phyloP scores from a whole-genome alignment of 30 jellyfish, hydroid and myxozoan genomes.

The Cassiopea andromeda region DNA sequence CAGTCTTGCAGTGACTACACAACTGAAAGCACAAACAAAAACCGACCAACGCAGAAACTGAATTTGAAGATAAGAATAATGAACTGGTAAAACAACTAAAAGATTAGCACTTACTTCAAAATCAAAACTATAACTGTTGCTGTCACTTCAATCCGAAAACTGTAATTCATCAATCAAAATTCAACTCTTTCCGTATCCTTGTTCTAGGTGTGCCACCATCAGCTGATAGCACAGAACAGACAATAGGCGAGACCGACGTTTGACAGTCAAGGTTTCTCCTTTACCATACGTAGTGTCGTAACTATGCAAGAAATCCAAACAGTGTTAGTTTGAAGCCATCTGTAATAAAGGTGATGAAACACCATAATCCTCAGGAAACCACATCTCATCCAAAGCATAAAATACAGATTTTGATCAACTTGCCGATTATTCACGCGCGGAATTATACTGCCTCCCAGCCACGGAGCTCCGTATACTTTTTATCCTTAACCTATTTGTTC shows the following conservation, averaged over 20 bases:
- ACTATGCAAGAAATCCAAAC: conserved; percentile 58
- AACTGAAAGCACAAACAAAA: neutral
- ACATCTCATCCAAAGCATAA: conserved; percentile 39
- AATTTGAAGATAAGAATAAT: neutral
- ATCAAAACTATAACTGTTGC: neutral
- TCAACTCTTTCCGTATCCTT: neutral
- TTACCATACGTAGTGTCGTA: conserved; percentile 23
- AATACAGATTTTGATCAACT: conserved; percentile 12
- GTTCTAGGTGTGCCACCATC: neutral
- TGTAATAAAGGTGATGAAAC: conserved; percentile 50
- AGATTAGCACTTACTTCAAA: conserved; percentile 1
- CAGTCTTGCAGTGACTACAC: neutral
- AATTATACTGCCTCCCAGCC: neutral
- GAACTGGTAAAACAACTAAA: neutral
- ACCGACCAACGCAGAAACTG: neutral
- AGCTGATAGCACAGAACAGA: neutral
- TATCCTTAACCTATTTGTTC: neutral
- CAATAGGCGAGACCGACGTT: neutral
- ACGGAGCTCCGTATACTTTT: neutral
- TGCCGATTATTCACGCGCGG: conserved; percentile 44
- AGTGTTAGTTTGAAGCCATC: conserved; percentile 51
- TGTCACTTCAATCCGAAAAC: neutral
- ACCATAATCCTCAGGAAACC: conserved; percentile 57
- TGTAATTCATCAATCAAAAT: neutral
- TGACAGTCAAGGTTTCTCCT: conserved; percentile 8